These are phyloP conservation scores for Torymus aiolomorphi DNA, from an alignment of 2,888 invertebrate genomes.

Conservation along the genomic window DNA sequence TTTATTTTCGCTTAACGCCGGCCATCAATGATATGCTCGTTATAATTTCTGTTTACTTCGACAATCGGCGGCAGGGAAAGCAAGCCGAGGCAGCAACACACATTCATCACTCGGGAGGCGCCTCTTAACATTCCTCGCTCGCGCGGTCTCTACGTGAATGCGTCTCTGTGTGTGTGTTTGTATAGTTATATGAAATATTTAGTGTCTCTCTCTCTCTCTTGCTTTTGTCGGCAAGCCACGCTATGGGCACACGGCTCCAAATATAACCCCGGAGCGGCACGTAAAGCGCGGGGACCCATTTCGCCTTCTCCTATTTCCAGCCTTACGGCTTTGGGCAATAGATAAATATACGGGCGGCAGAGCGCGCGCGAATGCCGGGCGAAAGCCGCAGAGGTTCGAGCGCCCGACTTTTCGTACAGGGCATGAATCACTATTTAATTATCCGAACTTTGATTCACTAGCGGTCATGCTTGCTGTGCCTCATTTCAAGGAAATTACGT, in stretches of 20 bases:
- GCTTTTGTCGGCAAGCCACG: slow-evolving; percentile 39
- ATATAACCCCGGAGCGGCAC: slow-evolving; percentile 22
- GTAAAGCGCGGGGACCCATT: slow-evolving; percentile 44
- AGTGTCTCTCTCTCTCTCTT: not conserved
- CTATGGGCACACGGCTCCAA: slow-evolving; percentile 23
- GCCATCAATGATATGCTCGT: slow-evolving; percentile 16
- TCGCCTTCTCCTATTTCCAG: slow-evolving; percentile 51
- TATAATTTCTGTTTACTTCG: slow-evolving; percentile 15
- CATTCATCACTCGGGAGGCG: slow-evolving; percentile 11
- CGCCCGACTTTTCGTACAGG: too few relatives aligned
- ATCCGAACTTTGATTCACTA: too few relatives aligned
- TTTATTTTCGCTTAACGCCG: slow-evolving; percentile 27
- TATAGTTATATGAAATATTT: slow-evolving; percentile 38
- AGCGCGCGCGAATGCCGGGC: not conserved
- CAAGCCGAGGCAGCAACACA: not conserved
- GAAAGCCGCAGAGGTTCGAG: too few relatives aligned
- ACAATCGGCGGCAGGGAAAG: slow-evolving; percentile 12
- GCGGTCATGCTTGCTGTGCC: too few relatives aligned
- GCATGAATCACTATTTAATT: too few relatives aligned
- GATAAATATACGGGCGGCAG: slow-evolving; percentile 33
- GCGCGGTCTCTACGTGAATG: not conserved
- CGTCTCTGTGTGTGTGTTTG: slow-evolving; percentile 3
- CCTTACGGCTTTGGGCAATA: slow-evolving; percentile 41
- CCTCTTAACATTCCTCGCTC: slow-evolving; percentile 35
- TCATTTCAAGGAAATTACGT: too few relatives aligned